Conservation (phyloP, 2,113 vertebrate species). For the Gymnogyps californianus region DNA sequence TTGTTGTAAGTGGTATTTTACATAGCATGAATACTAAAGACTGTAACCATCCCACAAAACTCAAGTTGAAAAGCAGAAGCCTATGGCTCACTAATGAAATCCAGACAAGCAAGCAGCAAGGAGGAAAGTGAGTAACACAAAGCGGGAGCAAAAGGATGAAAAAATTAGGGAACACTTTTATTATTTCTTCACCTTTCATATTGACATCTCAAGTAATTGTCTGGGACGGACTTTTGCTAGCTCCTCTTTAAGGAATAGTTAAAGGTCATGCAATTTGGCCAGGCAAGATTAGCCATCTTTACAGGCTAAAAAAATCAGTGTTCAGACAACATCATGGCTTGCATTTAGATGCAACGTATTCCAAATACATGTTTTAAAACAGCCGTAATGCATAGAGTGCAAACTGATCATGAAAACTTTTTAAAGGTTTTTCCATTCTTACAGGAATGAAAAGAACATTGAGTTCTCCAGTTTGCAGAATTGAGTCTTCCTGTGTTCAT, state of each 20-base stretch:
- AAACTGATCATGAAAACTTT: not conserved
- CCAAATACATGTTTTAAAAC: not conserved
- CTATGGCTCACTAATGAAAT: not conserved
- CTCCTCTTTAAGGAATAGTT: not conserved
- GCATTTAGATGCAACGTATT: not conserved
- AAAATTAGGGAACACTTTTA: not conserved
- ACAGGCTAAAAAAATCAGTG: not conserved
- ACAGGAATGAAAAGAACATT: not conserved
- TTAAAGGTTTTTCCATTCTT: not conserved
- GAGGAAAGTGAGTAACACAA: not conserved
- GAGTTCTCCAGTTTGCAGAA: not conserved
- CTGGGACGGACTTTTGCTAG: not conserved
- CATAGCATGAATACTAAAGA: not conserved
- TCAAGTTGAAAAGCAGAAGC: not conserved
- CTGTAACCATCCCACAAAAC: not conserved
- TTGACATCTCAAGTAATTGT: not conserved
- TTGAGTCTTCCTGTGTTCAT: not conserved
- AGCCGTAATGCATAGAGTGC: not conserved
- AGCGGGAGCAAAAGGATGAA: not conserved
- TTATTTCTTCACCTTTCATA: not conserved
- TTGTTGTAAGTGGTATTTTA: not conserved
- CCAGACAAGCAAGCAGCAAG: not conserved
- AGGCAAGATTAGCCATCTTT: conserved; percentile 19
- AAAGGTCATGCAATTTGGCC: conserved; percentile 22
- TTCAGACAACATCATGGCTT: not conserved